Evolutionary conservation across 1,140 invertebrate species (phyloP), one percentile per base, ranked within the genome.

Genomic region (Sycophila sp.): DNA sequence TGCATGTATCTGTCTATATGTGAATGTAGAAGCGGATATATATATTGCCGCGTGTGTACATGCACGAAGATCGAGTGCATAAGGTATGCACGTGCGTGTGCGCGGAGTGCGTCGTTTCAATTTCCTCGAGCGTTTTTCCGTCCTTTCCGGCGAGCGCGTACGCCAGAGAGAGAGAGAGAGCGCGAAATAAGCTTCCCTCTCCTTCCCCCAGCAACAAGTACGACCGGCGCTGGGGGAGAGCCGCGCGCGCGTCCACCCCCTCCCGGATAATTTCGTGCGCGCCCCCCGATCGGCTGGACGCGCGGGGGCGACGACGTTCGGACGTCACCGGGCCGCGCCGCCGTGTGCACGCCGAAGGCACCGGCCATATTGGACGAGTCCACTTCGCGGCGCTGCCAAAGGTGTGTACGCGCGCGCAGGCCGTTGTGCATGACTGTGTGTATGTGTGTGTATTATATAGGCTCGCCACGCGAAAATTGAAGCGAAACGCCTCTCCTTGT

Each of bases 321-420:
- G n/a, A 30, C 24, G 49, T 30, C 49, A 53, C 10, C 24, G 3
- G 49, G 15, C 22, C 13, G 24, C 15, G 26, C 19, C 49, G 24
- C 24, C 26, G n/a, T 26, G 49, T n/a, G n/a, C 49, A 15, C 24
- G 49, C 49, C 22, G 49, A n/a, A n/a, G 4, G n/a, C 47, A 59
- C 38, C 68, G 51, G 68, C 68, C 68, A 69, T 69, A 47, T 60
- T 69, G 68, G 68, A 70, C 68, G 68, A 70, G 68, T 70, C 68
- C 68, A 70, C 51, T 70, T 64, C 55, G 15, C 10, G 36, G 28
- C 56, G 62, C 64, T 17, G 36, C 22, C 28, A n/a, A n/a, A n/a
- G n/a, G n/a, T n/a, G n/a, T n/a, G n/a, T n/a, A n/a, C n/a, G n/a
- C 63, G 32, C 49, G 15, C 45, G 26, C 17, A 36, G 24, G 2